Evolutionary conservation across 2,113 vertebrate species (phyloP), one percentile per base, ranked within the genome.

Genomic region (Myanophis thanlyinensis): DNA sequence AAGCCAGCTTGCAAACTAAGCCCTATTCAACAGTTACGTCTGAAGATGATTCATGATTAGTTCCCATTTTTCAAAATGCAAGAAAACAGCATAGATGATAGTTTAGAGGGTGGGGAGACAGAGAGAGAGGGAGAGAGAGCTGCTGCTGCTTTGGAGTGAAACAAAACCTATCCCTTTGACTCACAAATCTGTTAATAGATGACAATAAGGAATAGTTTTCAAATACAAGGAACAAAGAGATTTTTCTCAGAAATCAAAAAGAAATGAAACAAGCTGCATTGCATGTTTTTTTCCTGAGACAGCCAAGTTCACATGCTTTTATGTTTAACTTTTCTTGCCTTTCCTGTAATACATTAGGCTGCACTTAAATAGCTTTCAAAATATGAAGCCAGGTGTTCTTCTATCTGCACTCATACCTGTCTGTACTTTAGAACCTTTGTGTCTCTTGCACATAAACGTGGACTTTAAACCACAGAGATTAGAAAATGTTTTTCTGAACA

Each of bases 261-360:
- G 49, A 85, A 46, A 53, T 92, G 88, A 90, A 96, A 93, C 94
- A 27, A 88, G 53, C 90, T 92, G 93, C 90, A 51, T 73, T 90
- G 91, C 54, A 22, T 90, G 91, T 89, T 91, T 0, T 48, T 52
- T n/a, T 47, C 25, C 2, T 80, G 95, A 92, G 88, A 89, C 62
- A 87, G 0, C 91, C 92, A 88, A 18, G 88, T 95, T 92, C 91
- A 92, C 93, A 93, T 13, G 0, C 85, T 13, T 54, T 25, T 92
- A 51, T 85, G 86, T 62, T 93, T 93, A 86, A 91, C 22, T 90
- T 30, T 40, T 90, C 84, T 90, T 91, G 91, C 62, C 94, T 92
- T 86, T 85, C 90, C 85, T 91, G 87, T 56, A 80, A 80, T 90
- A 94, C 40, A 35, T 89, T 0, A 91, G 44, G 49, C 91, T 85